A percentile compares a stretch with the other conserved stretches of the same genome.
Conservation (phyloP, 2,888 invertebrate species). For the Panopea generosa region DNA sequence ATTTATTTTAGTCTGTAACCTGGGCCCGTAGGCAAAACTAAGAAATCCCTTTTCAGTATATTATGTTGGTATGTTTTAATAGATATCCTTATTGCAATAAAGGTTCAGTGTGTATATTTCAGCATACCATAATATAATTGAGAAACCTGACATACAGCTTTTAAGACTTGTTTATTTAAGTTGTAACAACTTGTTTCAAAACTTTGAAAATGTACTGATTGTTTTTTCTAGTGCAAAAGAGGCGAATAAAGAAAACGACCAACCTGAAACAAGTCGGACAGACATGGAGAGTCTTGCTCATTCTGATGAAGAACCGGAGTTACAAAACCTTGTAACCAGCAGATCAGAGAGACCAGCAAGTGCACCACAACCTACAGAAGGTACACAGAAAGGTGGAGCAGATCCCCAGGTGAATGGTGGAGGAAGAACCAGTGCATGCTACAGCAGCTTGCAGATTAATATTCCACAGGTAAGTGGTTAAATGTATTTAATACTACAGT, state of each 20-base stretch:
- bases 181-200: too few relatives aligned
- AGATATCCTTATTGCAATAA: too few relatives aligned
- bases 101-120: too few relatives aligned
- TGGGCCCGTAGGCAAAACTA: too few relatives aligned
- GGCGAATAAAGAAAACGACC: conserved; percentile 19
- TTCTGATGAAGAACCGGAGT: conserved; percentile 59
- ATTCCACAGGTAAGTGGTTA: conserved; percentile 57
- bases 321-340: conserved; percentile 40
- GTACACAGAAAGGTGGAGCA: not conserved
- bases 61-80: too few relatives aligned
- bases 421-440: conserved; percentile 13
- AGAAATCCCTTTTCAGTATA: too few relatives aligned
- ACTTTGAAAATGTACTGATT: too few relatives aligned
- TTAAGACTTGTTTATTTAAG: too few relatives aligned
- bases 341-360: conserved; percentile 23
- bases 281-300: conserved; percentile 34
- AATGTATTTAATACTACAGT: not conserved
- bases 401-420: conserved; percentile 3
- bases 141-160: too few relatives aligned
- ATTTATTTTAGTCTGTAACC: too few relatives aligned
- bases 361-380: conserved; percentile 6
- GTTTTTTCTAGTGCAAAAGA: conserved; percentile 1
- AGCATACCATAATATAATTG: too few relatives aligned
- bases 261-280: conserved; percentile 21
- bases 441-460: conserved; percentile 47